Conservation (phyloP, 2,113 vertebrate genomes). For the Notarius lentiginosus region DNA sequence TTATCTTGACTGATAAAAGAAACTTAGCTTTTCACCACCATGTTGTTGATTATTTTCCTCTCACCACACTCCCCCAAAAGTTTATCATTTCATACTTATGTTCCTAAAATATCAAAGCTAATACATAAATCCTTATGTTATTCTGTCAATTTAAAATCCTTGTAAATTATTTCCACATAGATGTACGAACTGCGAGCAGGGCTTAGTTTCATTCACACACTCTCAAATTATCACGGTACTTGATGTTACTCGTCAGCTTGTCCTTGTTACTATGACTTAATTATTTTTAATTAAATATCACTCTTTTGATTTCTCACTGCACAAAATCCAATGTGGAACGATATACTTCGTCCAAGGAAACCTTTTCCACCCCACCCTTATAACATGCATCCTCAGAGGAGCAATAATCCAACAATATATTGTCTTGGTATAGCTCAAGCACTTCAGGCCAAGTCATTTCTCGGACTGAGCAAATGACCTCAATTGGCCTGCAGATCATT, state of each 20-base stretch:
- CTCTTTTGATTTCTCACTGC: not conserved
- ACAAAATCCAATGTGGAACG: not conserved
- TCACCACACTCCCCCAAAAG: not conserved
- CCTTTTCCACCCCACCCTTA: no score
- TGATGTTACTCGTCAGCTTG: not conserved
- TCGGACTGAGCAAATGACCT: slow-evolving; percentile 1
- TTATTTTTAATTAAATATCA: not conserved
- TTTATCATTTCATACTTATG: not conserved
- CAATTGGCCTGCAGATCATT: slow-evolving; percentile 7
- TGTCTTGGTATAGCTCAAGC: slow-evolving; percentile 2
- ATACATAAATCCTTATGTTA: not conserved
- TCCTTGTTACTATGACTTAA: not conserved
- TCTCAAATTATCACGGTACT: no score
- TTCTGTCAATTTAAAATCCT: not conserved
- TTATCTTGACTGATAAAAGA: not conserved
- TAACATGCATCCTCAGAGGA: not conserved
- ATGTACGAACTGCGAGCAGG: not conserved
- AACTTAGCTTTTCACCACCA: not conserved
- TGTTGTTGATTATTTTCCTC: not conserved
- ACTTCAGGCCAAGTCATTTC: slow-evolving; percentile 8
- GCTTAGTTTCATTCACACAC: not conserved
- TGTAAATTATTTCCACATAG: not conserved
- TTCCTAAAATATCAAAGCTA: not conserved
- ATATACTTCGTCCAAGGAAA: not conserved
- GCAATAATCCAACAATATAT: slow-evolving; percentile 3